Base-by-base conservation (phyloP, 2,888 invertebrate species). In the Syritta pipiens region DNA sequence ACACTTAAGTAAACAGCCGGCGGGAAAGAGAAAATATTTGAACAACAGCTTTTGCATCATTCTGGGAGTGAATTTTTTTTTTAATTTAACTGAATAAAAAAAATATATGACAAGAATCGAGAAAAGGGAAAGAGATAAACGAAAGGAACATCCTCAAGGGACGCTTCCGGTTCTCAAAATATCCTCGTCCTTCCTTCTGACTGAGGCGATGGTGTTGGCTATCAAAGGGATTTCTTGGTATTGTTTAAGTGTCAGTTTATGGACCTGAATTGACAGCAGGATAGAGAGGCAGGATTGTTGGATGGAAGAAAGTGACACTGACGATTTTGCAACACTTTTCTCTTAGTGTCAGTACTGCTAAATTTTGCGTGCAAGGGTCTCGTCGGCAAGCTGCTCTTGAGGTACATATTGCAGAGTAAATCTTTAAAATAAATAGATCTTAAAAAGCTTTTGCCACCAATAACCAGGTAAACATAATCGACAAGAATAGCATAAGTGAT, bases 231-330 rank as follows among this genome's bases (percentile, higher is more conserved):
- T 60, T 60, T 24, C 35, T 62, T 48, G 30, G 42, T 51, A 63
- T 42, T 63, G 40, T 42, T 63, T 51, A 53, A 65, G 53, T 65
- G 44, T 44, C 65, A 53, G 53, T 65, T 53, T 53, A 65, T 53
- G 44, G 19, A 65, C 53, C 53, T 22, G 22, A 14, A 40, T 7
- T 53, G 44, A 44, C 32, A 53, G 19, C 5, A 20, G 17, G 42
- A 24, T 32, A 35, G 44, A 44, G 32, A 14, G 9, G 24, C 17
- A 17, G 5, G 32, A 19, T 26, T n/a, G 26, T n/a, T 19, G 14
- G 3, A 20, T 14, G 22, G 22, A 35, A 26, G 32, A 46, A 24
- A 46, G 46, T 60, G 44, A 60, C n/a, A n/a, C n/a, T 48, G 32
- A 17, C 37, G 37, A 37, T 37, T n/a, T n/a, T n/a, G n/a, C n/a